Conservation (phyloP, 2,888 invertebrate species). For the Prosopocoilus inquinatus region DNA sequence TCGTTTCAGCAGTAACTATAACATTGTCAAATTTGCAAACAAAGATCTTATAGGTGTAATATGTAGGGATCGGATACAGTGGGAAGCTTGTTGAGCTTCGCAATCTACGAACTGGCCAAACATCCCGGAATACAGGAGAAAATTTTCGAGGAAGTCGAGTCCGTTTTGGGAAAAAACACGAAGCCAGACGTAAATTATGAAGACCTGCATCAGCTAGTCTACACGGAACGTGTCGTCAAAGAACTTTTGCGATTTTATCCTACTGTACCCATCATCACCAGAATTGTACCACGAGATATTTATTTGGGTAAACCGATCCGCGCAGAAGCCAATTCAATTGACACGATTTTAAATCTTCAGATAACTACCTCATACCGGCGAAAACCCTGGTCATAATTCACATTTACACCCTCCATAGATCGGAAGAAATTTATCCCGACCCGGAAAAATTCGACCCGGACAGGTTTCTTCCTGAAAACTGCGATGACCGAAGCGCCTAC, state of each 20-base stretch:
- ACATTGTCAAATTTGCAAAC: too few species aligned
- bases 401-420: too few species aligned
- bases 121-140: constrained; percentile 28
- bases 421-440: constrained; percentile 4
- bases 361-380: too few species aligned
- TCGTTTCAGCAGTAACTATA: too few species aligned
- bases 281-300: too few species aligned
- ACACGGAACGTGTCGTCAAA: constrained; percentile 27
- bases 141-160: constrained; percentile 28
- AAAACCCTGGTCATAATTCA: constrained; percentile 1
- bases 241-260: constrained; percentile 24
- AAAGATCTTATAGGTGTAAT: too few species aligned
- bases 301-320: too few species aligned
- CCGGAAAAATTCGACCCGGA: constrained; percentile 11
- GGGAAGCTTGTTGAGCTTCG: constrained; percentile 23
- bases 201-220: constrained; percentile 23
- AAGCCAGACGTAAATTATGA: constrained; percentile 11
- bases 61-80: constrained; percentile 33
- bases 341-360: too few species aligned
- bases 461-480: constrained; percentile 13
- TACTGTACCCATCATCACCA: too few species aligned
- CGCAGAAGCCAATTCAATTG: too few species aligned
- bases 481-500: not conserved
- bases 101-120: constrained; percentile 24
- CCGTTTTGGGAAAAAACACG: too few species aligned